Conservation (phyloP, 1,140 invertebrate genomes). For the Octopus sinensis region DNA sequence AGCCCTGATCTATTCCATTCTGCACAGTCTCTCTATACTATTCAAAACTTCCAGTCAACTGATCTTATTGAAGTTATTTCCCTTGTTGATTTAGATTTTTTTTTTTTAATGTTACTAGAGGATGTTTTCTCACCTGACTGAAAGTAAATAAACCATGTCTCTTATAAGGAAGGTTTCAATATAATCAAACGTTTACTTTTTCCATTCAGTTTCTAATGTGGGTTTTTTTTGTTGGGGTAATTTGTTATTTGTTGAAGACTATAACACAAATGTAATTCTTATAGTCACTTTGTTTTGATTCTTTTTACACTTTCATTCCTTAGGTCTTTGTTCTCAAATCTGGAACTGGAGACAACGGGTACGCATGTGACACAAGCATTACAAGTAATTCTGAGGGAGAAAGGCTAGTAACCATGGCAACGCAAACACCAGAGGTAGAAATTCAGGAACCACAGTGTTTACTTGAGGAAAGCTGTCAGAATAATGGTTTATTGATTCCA, state of each 20-base stretch:
- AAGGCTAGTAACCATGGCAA: constrained; percentile 43
- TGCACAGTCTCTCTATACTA: no score
- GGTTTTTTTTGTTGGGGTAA: neutral
- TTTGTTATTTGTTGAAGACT: neutral
- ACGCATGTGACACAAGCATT: constrained; percentile 13
- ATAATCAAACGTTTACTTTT: neutral
- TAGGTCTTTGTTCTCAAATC: constrained; percentile 23
- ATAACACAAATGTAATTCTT: neutral
- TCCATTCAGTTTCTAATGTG: neutral
- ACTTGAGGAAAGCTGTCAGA: neutral
- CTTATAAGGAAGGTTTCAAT: neutral
- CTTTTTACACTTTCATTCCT: neutral
- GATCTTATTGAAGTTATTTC: no score
- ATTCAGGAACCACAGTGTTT: constrained; percentile 15
- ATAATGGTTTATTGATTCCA: constrained; percentile 21
- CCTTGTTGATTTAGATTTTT: no score
- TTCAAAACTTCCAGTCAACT: no score
- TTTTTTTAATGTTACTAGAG: neutral
- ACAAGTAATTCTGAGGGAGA: constrained; percentile 19
- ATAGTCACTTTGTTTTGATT: neutral
- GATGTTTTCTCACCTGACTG: neutral
- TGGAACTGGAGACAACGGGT: constrained; percentile 17
- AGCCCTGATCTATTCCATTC: no score
- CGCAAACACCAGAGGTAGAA: constrained; percentile 41
- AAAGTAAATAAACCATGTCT: neutral